A percentile compares a stretch with the other conserved stretches of the same genome.
Conservation (phyloP, 2,797 vertebrate species). For the Pangasius djambal region DNA sequence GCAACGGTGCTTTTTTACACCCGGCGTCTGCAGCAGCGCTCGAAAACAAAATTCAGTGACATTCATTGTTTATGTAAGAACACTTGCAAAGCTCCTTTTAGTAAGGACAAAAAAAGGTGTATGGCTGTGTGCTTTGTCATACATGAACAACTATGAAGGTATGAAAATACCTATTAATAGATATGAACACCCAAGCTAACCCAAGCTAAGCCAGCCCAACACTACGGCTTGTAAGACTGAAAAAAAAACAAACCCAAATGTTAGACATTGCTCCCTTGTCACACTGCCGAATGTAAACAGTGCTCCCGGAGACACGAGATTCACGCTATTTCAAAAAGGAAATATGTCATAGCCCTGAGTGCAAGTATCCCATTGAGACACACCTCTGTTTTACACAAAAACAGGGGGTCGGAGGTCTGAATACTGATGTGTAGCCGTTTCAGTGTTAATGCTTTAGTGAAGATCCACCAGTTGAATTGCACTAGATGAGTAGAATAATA, state of each 20-base stretch:
- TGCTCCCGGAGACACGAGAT: background rate
- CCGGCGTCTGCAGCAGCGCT: background rate
- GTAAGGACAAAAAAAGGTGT: background rate
- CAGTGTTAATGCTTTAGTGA: background rate
- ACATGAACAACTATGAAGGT: background rate
- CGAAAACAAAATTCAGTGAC: background rate
- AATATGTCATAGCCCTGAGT: background rate
- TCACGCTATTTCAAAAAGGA: background rate
- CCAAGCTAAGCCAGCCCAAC: background rate
- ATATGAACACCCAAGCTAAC: background rate
- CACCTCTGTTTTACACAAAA: background rate
- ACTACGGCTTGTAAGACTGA: background rate
- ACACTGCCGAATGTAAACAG: background rate
- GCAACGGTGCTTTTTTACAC: background rate
- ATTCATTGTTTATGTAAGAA: background rate
- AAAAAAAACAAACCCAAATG: background rate
- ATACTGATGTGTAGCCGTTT: background rate
- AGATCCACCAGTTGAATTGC: constrained; percentile 5
- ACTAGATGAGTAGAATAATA: background rate
- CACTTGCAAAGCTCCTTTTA: background rate
- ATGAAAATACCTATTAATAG: background rate
- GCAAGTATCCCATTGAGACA: background rate
- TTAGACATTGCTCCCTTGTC: background rate
- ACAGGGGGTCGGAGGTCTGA: background rate
- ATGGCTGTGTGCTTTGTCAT: background rate